Evolutionary conservation across 2,113 vertebrate genomes (phyloP), one percentile per base, ranked within the genome.

Genomic region (Cololabis saira): DNA sequence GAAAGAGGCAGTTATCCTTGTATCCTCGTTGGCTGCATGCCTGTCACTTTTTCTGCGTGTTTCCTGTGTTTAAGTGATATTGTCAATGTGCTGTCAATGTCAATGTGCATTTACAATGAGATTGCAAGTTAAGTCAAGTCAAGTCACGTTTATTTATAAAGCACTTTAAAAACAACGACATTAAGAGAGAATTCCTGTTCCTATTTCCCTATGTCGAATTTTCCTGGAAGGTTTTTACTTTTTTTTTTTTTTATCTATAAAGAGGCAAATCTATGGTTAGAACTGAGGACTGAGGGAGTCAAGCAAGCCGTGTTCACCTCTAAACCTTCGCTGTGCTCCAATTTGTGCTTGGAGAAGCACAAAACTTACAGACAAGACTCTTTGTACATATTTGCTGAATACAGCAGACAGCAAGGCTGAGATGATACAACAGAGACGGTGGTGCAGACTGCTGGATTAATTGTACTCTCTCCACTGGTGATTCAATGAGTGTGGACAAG

Each of bases 361-460:
- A 83, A 77, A 86, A 79, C 48, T 50, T 78, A 18, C 41, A 57
- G 54, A 53, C 27, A 44, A 66, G 71, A 68, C 41, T 78, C 66
- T 74, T 76, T 85, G 73, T 71, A 64, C 70, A 87, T 80, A 81
- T 80, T 84, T 86, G 81, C 83, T 85, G 82, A 81, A 82, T 78
- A 65, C 73, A 82, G 78, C 82, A 80, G 55, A 77, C 80, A 68
- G 53, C 60, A 21, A 45, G 58, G 43, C 64, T 76, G 70, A 60
- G 66, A 54, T 15, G 60, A 69, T 72, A 51, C 27, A 61, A 68
- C 64, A 72, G 72, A 78, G 78, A 65, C 54, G 19, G 45, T 9
- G 10, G 37, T 55, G 70, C 57, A 19, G 58, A 43, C 71, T 67
- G 76, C 56, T 63, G 66, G 71, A 83, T 82, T 88, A 80, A 85